These are phyloP conservation scores for Patella ulyssiponensis DNA, from an alignment of 2,888 invertebrate species.

Conservation along the genomic window DNA sequence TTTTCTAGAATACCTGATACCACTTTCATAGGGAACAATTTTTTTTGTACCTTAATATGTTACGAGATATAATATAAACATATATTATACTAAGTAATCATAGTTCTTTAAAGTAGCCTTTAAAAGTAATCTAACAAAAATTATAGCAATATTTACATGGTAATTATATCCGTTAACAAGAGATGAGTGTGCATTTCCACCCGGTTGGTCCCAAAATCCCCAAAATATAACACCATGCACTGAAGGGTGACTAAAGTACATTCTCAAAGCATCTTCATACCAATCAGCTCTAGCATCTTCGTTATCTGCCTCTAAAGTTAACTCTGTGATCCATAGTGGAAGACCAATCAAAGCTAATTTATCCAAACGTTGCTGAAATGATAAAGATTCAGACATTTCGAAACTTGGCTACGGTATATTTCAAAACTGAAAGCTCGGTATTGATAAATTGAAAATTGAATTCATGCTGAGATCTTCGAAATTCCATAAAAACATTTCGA, in stretches of 20 bases:
- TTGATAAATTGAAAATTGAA: too few relatives aligned
- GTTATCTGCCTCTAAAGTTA: constrained; percentile 16
- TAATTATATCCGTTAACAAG: constrained; percentile 44
- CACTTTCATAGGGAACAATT: too few relatives aligned
- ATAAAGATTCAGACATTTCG: neutral
- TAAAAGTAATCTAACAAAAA: neutral
- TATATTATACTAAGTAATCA: too few relatives aligned
- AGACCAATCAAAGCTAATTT: constrained; percentile 21
- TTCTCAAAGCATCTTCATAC: constrained; percentile 36
- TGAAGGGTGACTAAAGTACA: constrained; percentile 40
- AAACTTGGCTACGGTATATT: too few relatives aligned
- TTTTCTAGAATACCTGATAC: too few relatives aligned
- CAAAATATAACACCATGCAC: constrained; percentile 48
- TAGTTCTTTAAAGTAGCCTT: too few relatives aligned
- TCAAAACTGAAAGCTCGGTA: too few relatives aligned
- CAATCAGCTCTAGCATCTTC: constrained; percentile 31
- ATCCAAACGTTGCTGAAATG: constrained; percentile 23
- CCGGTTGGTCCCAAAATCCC: constrained; percentile 48
- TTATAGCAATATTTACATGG: constrained; percentile 27
- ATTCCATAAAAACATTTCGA: too few relatives aligned
- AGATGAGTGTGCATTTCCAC: constrained; percentile 29
- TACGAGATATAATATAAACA: too few relatives aligned
- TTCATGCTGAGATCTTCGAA: too few relatives aligned
- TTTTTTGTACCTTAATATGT: too few relatives aligned
- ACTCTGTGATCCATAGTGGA: constrained; percentile 34